Evolutionary conservation across 2,113 vertebrate species (phyloP).

Genomic region (Columba janthina): DNA sequence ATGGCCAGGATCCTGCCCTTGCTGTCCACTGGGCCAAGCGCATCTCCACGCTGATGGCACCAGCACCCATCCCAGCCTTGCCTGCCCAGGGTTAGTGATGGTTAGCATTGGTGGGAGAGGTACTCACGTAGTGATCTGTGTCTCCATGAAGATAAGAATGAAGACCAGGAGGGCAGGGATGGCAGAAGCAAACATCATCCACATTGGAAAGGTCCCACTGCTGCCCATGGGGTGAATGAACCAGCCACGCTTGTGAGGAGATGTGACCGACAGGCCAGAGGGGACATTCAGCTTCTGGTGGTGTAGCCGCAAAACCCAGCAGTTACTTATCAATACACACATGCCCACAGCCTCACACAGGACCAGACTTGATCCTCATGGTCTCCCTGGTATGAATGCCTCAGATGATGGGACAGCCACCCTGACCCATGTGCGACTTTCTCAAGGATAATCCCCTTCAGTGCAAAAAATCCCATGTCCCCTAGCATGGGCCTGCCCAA

Average conservation of each 20-base stretch:
- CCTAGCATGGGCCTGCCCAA: not conserved
- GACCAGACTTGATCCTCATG: not conserved
- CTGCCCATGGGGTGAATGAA: conserved; percentile 95
- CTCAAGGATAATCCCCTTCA: not conserved
- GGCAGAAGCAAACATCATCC: conserved; percentile 97
- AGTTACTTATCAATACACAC: not conserved
- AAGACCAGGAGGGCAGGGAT: conserved; percentile 96
- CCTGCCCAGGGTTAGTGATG: not conserved
- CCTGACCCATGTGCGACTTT: not conserved
- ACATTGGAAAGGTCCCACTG: conserved; percentile 88
- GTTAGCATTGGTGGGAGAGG: not conserved
- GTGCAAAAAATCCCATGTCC: not conserved
- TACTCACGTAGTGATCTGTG: conserved; percentile 96
- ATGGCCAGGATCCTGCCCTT: not conserved
- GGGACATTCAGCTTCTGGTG: conserved; percentile 94
- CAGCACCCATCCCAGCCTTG: not conserved
- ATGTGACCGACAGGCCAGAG: conserved; percentile 92
- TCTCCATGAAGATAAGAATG: conserved; percentile 99
- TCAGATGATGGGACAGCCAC: not conserved
- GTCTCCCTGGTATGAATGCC: not conserved
- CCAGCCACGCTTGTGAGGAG: conserved; percentile 93
- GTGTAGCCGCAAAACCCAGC: conserved; percentile 16
- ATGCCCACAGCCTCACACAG: not conserved
- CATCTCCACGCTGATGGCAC: not conserved
- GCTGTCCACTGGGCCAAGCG: rapidly evolving